Percentiles rank a stretch among this genome's conserved stretches.
Evolutionary conservation across 2,888 invertebrate species (phyloP).

Genomic region (Drosophila paranaensis): DNA sequence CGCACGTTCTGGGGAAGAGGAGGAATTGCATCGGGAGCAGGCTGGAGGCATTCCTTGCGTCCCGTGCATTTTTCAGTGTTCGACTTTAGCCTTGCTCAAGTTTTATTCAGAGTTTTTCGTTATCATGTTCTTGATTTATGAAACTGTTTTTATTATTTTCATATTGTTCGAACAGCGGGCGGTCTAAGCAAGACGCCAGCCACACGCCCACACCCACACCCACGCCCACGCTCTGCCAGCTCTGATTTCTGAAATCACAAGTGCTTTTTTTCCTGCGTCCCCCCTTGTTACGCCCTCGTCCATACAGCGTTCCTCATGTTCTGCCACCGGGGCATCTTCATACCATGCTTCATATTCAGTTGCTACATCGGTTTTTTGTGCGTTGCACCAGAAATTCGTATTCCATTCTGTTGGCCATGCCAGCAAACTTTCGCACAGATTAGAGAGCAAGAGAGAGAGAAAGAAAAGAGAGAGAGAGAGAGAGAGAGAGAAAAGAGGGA

Average conservation of each 20-base stretch:
- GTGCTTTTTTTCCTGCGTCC: constrained; percentile 41
- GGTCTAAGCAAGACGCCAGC: constrained; percentile 32
- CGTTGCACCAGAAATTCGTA: constrained; percentile 68
- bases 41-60: constrained; percentile 34
- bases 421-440: constrained; percentile 59
- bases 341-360: constrained; percentile 31
- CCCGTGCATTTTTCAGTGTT: constrained; percentile 53
- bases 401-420: constrained; percentile 64
- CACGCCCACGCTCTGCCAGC: constrained; percentile 9
- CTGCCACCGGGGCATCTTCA: constrained; percentile 10
- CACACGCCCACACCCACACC: constrained; percentile 1
- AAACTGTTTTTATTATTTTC: constrained; percentile 80
- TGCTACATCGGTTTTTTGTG: constrained; percentile 51
- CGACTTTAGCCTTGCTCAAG: constrained; percentile 51
- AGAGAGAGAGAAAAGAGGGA: neutral
- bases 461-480: neutral
- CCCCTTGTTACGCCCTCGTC: neutral
- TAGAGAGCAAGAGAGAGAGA: constrained; percentile 12
- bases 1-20: neutral
- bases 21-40: constrained; percentile 3
- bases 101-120: constrained; percentile 73
- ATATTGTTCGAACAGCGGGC: constrained; percentile 61
- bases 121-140: constrained; percentile 77
- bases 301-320: neutral
- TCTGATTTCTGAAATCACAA: constrained; percentile 71